Evolutionary conservation across 2,113 vertebrate species (phyloP).

Genomic region (Sinocyclocheilus anshuiensis): DNA sequence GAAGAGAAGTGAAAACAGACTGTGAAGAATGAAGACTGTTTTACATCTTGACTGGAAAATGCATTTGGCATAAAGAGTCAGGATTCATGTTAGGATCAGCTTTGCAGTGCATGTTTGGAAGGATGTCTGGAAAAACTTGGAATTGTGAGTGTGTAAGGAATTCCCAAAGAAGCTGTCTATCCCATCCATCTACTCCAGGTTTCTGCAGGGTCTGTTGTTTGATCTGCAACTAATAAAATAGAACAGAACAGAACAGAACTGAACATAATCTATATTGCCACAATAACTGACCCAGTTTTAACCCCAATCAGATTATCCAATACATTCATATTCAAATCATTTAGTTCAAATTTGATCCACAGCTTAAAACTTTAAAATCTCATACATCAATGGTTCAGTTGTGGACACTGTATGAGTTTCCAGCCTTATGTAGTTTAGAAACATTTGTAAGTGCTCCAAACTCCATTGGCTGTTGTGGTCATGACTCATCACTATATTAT

Average conservation of each 20-base stretch:
- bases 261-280: not conserved
- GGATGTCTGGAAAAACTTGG: conserved; percentile 51
- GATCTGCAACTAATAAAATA: not conserved
- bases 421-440: not conserved
- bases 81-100: conserved; percentile 46
- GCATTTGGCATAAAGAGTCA: conserved; percentile 50
- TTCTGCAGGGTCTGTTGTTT: not conserved
- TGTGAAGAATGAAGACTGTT: conserved; percentile 46
- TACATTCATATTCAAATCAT: not conserved
- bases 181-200: not conserved
- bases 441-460: conserved; percentile 3
- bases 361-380: not conserved
- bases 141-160: conserved; percentile 42
- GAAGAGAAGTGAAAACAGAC: not conserved
- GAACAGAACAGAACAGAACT: not conserved
- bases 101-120: conserved; percentile 60
- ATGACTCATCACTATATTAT: conserved; percentile 49
- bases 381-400: not conserved
- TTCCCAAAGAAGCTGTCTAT: conserved; percentile 56
- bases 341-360: not conserved
- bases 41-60: conserved; percentile 61
- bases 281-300: not conserved
- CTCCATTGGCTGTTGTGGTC: not conserved
- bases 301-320: not conserved
- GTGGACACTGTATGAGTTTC: conserved; percentile 5